Base-by-base conservation (phyloP, 2,888 invertebrate species). In the Cheilosia vulpina region DNA sequence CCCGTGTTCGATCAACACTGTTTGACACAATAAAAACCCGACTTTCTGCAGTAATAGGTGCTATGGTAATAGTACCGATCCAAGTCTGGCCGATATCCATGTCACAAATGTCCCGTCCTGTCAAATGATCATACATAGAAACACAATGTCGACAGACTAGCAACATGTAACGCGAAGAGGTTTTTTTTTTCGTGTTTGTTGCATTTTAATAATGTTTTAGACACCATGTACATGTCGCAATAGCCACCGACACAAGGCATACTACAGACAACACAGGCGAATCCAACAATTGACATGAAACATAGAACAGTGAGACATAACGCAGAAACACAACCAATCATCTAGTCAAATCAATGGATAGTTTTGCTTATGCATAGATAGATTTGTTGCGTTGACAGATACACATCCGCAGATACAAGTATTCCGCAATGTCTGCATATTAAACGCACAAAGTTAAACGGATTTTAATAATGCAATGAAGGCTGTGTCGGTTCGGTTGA, bases 381-480 rank as follows among this genome's bases (percentile, higher is more conserved):
- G 69, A 73, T 68, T 50, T 31, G 41, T 57, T 71, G 15, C 63
- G 63, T 52, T 65, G 76, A 80, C 81, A 81, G 71, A 81, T 73
- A 85, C 85, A 85, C 77, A 85, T 85, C 81, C 85, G 76, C 63
- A 72, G 76, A 63, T 77, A 58, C 55, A 58, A 45, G 68, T 66
- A 81, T 72, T 81, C 66, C 84, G 76, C 79, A 83, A 80, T 79
- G 77, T 82, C 79, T 87, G 87, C 87, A 83, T 80, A 87, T 83
- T 87, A 87, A 85, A 87, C 83, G 38, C 13, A 79, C 73, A 62
- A 87, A 87, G 73, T 73, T 87, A 87, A 87, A 83, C 65, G 71
- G 71, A 71, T 79, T 87, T 87, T 76, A 82, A 87, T 87, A 71
- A 75, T 79, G 85, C 85, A 73, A 52, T 71, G 73, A 57, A 73